Percentiles rank a stretch among this genome's conserved stretches.
Evolutionary conservation across 1,140 invertebrate species (phyloP).

Genomic region (Tachypleus tridentatus): DNA sequence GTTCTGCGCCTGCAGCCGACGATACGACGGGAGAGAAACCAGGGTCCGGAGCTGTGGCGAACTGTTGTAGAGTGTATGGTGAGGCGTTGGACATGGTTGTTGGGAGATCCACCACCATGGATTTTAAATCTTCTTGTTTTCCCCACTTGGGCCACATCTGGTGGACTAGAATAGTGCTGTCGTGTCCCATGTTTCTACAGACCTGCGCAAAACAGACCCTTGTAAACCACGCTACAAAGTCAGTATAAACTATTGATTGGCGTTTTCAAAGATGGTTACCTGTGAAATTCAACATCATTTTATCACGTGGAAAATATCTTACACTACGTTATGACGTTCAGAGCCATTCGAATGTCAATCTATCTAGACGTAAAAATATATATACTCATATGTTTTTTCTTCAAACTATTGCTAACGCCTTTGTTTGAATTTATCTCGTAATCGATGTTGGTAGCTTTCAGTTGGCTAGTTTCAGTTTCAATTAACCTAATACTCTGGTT

Average conservation of each 20-base stretch:
- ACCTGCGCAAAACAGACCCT: background rate
- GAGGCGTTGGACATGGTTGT: conserved; percentile 15
- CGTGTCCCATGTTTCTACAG: background rate
- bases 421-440: too few species aligned
- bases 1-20: conserved; percentile 10
- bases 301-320: background rate
- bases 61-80: conserved; percentile 11
- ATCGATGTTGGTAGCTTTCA: too few species aligned
- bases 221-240: background rate
- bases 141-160: conserved; percentile 26
- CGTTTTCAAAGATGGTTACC: background rate
- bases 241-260: background rate
- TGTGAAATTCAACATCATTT: background rate
- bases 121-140: conserved; percentile 18
- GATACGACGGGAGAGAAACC: conserved; percentile 3
- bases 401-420: too few species aligned
- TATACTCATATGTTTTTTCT: too few species aligned
- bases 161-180: background rate
- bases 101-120: conserved; percentile 14
- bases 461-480: too few species aligned
- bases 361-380: too few species aligned
- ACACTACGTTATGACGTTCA: background rate
- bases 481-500: too few species aligned
- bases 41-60: conserved; percentile 12
- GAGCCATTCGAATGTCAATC: background rate